Evolutionary conservation across 2,113 vertebrate genomes (phyloP), one percentile per base, ranked within the genome.

Genomic region (Tragelaphus buxtoni): DNA sequence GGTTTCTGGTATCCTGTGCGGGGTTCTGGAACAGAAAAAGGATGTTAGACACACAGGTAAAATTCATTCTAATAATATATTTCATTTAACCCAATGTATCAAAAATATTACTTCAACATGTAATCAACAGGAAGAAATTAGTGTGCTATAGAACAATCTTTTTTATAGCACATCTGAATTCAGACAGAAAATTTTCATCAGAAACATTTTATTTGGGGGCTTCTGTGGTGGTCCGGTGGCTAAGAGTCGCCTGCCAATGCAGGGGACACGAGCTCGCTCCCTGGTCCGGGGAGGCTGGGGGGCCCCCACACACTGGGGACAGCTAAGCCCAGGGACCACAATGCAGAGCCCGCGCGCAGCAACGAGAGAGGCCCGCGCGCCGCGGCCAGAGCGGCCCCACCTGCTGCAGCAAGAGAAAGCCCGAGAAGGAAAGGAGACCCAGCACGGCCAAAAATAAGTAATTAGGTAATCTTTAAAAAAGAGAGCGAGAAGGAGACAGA

Each of bases 111-210:
- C 2, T 53, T 79, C 49, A 85, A 56, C 20, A 89, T 20, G 5
- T 14, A 53, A 58, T 53, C 42, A 77, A 69, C 28, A 53, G 1
- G n/a, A 65, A 86, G 42, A 87, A 81, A 87, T 45, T 9, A 72
- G 2, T n/a, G 39, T 76, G 12, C 51, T 42, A 61, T 0, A 30
- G 13, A 77, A 45, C 4, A n/a, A 83, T 16, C 74, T 24, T 77
- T 96, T 94, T 72, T 13, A 84, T 0, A 77, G 11, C 18, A 65
- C 13, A 83, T 51, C 77, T 72, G 69, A 89, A 89, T 24, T 85
- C 35, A 51, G 47, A 55, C 56, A 76, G 5, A 58, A 56, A 77
- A 26, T 39, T 79, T n/a, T 42, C 74, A 58, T 39, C 58, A n/a
- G 77, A 77, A 84, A 35, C 26, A 51, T 16, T 58, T 51, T n/a